Evolutionary conservation across 2,797 vertebrate species (phyloP).

Genomic region (Helarctos malayanus): DNA sequence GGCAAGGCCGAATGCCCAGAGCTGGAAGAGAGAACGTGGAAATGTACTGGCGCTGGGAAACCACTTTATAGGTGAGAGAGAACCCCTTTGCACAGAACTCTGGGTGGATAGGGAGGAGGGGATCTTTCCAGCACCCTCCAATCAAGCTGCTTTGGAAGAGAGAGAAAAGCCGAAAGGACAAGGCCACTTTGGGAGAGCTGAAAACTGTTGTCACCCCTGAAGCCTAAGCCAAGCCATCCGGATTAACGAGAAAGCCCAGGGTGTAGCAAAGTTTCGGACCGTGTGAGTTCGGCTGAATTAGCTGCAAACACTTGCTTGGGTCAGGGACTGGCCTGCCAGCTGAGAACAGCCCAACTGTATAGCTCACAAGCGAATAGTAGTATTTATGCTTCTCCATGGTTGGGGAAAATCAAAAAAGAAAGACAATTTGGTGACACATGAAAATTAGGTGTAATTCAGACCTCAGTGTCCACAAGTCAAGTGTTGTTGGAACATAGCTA

Average conservation of each 20-base stretch:
- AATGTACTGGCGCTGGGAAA: neutral
- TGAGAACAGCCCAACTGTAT: neutral
- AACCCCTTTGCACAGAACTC: rapidly evolving
- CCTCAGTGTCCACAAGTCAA: neutral
- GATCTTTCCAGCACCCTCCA: neutral
- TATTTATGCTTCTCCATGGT: neutral
- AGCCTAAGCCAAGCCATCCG: neutral
- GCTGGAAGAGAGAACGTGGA: neutral
- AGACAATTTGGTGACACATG: neutral
- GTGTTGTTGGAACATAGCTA: neutral
- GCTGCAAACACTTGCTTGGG: neutral
- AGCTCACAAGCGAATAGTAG: neutral
- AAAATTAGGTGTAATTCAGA: neutral
- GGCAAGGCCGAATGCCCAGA: neutral
- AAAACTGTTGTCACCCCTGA: neutral
- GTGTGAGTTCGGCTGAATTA: neutral
- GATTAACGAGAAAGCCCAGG: neutral
- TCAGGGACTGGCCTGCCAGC: neutral
- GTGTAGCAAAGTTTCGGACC: neutral
- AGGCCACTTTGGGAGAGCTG: neutral
- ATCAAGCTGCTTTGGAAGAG: neutral
- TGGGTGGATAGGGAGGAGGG: neutral
- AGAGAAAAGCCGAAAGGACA: neutral
- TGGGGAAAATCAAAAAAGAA: neutral
- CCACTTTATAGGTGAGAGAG: neutral